Conservation (phyloP, 2,888 invertebrate genomes). For the Sarcophaga variegata region DNA sequence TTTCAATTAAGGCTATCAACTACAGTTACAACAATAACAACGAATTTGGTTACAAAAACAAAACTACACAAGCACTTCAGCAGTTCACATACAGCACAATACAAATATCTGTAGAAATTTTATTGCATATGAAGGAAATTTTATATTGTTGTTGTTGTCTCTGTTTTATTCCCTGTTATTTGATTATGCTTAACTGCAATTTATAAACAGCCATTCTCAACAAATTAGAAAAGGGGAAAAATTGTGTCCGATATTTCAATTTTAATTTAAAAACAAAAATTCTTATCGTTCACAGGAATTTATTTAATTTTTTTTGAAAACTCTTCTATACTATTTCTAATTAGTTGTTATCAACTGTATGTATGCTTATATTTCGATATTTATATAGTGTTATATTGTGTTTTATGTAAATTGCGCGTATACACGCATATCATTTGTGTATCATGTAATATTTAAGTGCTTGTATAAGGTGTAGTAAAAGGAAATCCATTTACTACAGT, state of each 20-base stretch:
- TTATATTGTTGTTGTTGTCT: conserved; percentile 24
- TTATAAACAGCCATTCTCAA: too few relatives aligned
- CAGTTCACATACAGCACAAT: conserved; percentile 5
- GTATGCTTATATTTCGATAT: background rate
- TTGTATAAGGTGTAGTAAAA: too few relatives aligned
- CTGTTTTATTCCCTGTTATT: background rate
- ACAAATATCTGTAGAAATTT: conserved; percentile 1
- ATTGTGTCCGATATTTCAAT: too few relatives aligned
- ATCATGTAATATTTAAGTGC: background rate
- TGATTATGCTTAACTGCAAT: background rate
- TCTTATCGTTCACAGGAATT: too few relatives aligned
- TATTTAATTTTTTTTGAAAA: too few relatives aligned
- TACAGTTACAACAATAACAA: conserved; percentile 28
- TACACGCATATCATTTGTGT: background rate
- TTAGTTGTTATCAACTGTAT: background rate
- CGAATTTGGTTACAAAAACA: background rate
- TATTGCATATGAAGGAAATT: conserved; percentile 40
- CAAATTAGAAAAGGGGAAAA: too few relatives aligned
- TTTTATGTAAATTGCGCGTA: conserved; percentile 10
- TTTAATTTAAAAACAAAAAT: too few relatives aligned
- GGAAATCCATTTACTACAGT: too few relatives aligned
- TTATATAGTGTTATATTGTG: background rate
- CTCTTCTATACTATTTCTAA: background rate
- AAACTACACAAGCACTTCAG: background rate
- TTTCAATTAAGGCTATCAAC: conserved; percentile 66